These are phyloP conservation scores for Syrmaticus mikado DNA, from an alignment of 2,113 vertebrate genomes.

Conservation along the genomic window DNA sequence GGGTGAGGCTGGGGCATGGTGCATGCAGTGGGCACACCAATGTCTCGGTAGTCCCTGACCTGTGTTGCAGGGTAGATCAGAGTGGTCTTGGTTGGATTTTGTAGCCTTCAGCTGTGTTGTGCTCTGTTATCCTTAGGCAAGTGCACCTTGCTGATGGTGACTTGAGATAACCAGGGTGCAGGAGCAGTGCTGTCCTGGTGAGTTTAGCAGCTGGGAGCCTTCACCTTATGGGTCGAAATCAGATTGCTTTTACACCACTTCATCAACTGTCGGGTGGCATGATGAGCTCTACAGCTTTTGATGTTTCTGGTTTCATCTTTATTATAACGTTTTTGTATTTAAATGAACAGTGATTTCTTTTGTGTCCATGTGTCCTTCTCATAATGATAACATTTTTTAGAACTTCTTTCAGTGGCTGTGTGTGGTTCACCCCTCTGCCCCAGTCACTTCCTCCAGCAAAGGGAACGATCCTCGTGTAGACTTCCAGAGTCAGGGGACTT, in stretches of 20 bases:
- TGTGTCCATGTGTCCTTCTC: background rate
- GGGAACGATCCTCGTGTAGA: background rate
- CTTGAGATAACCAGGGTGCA: background rate
- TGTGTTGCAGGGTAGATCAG: background rate
- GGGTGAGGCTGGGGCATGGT: rapidly evolving
- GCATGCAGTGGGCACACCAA: rapidly evolving
- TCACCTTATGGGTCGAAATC: background rate
- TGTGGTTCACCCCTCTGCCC: background rate
- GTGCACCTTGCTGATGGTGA: background rate
- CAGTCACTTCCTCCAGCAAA: background rate
- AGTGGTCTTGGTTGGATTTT: background rate
- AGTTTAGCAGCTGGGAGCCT: background rate
- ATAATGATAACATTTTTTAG: rapidly evolving
- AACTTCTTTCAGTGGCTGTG: rapidly evolving
- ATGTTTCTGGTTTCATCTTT: background rate
- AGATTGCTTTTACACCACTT: background rate
- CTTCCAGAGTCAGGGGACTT: background rate
- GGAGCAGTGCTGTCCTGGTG: background rate
- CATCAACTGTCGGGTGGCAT: background rate
- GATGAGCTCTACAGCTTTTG: background rate
- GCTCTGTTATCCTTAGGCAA: background rate
- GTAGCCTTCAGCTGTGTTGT: rapidly evolving
- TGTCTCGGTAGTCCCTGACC: rapidly evolving
- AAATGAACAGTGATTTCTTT: background rate
- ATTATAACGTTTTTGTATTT: background rate